phyloP scores from a whole-genome alignment of 2,113 vertebrate species.

The Ciconia maguari region DNA sequence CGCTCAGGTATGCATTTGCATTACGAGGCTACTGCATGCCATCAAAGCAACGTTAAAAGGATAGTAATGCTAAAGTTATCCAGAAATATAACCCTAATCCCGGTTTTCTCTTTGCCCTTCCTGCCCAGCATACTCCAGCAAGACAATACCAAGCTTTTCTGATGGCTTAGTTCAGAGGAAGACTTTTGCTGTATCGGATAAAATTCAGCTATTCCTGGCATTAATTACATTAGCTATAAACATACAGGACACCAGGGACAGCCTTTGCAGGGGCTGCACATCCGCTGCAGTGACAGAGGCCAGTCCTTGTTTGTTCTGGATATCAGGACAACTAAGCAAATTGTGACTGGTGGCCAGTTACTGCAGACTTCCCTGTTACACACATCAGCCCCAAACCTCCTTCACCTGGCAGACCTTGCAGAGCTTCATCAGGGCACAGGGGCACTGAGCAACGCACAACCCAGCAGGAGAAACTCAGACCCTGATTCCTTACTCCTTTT shows the following conservation, averaged over 20 bases:
- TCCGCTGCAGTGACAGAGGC: neutral
- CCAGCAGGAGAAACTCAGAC: neutral
- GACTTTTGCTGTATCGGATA: neutral
- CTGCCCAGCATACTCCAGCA: neutral
- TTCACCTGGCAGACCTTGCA: neutral
- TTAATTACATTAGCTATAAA: neutral
- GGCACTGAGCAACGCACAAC: neutral
- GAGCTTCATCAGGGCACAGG: neutral
- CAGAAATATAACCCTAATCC: neutral
- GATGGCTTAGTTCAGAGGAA: neutral
- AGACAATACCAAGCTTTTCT: neutral
- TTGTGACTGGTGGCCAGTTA: neutral
- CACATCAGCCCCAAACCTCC: neutral
- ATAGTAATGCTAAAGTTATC: neutral
- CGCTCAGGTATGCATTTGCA: fast-evolving
- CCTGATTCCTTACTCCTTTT: neutral
- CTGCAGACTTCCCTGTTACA: neutral
- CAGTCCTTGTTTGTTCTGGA: neutral
- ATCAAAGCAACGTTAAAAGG: neutral
- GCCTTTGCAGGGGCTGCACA: neutral
- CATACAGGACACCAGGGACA: neutral
- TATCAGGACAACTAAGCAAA: neutral
- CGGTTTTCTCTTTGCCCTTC: neutral
- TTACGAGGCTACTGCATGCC: neutral
- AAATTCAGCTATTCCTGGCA: slow-evolving; percentile 8